Evolutionary conservation across 1,140 invertebrate genomes (phyloP).

Genomic region (Araneus ventricosus): DNA sequence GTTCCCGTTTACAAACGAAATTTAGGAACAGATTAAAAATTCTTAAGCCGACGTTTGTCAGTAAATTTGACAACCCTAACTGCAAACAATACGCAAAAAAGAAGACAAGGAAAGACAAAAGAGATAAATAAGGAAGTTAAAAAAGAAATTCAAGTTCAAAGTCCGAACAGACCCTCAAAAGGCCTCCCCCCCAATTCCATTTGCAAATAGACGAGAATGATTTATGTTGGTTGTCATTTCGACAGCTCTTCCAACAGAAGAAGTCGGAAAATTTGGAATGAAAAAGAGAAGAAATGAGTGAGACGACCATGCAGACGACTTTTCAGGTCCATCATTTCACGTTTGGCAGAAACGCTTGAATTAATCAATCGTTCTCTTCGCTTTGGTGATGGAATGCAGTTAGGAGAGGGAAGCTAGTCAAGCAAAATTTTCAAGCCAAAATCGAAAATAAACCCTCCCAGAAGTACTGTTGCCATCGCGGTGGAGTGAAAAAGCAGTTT

Average conservation of each 20-base stretch:
- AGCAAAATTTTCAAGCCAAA: no score
- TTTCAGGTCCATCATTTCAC: not conserved
- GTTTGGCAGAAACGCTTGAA: not conserved
- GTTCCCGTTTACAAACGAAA: no score
- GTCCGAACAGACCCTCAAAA: not conserved
- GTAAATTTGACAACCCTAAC: no score
- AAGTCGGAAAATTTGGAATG: not conserved
- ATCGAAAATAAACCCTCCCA: no score
- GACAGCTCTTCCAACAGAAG: not conserved
- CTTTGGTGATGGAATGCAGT: not conserved
- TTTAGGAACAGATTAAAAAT: no score
- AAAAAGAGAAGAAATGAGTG: not conserved
- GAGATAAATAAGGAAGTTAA: not conserved
- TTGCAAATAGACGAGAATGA: not conserved
- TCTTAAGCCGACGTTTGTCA: no score
- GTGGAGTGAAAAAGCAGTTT: not conserved
- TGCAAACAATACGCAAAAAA: no score
- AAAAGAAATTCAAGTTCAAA: not conserved
- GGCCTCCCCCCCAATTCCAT: not conserved
- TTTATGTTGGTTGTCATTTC: not conserved
- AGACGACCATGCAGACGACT: not conserved
- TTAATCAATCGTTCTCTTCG: constrained; percentile 8
- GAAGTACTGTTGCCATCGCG: not conserved
- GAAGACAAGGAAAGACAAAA: not conserved
- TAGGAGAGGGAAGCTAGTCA: not conserved